phyloP scores from a whole-genome alignment of 2,113 vertebrate genomes.

The Tragulus kanchil region DNA sequence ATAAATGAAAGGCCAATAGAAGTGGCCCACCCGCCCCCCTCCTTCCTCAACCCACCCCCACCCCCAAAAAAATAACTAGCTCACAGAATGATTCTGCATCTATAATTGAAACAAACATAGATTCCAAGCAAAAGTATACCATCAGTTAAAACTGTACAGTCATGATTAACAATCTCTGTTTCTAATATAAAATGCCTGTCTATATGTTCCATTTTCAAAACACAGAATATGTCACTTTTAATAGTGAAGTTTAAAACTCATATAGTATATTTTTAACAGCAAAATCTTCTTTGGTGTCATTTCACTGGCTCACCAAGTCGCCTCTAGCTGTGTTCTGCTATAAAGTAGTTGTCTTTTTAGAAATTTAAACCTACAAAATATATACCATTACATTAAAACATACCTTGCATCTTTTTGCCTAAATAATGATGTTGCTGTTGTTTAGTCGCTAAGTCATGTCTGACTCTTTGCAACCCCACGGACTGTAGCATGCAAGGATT shows the following conservation, averaged over 20 bases:
- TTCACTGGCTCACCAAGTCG: constrained; percentile 68
- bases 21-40: too few relatives aligned
- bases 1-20: too few relatives aligned
- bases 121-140: constrained; percentile 9
- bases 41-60: too few relatives aligned
- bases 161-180: constrained; percentile 56
- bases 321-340: constrained; percentile 51
- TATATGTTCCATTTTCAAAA: constrained; percentile 50
- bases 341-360: constrained; percentile 73
- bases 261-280: constrained; percentile 42
- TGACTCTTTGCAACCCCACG: not conserved
- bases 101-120: not conserved
- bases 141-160: constrained; percentile 29
- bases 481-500: not conserved
- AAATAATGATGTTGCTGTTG: constrained; percentile 59
- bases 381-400: constrained; percentile 76
- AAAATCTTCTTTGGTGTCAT: constrained; percentile 74
- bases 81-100: constrained; percentile 23
- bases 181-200: constrained; percentile 1
- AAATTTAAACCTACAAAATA: constrained; percentile 66
- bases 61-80: not conserved
- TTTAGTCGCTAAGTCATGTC: not conserved
- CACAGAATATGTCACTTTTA: constrained; percentile 48
- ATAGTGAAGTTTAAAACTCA: not conserved
- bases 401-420: constrained; percentile 74